Evolutionary conservation across 2,113 vertebrate species (phyloP), one percentile per base, ranked within the genome.

Genomic region (Calyptomena viridis): DNA sequence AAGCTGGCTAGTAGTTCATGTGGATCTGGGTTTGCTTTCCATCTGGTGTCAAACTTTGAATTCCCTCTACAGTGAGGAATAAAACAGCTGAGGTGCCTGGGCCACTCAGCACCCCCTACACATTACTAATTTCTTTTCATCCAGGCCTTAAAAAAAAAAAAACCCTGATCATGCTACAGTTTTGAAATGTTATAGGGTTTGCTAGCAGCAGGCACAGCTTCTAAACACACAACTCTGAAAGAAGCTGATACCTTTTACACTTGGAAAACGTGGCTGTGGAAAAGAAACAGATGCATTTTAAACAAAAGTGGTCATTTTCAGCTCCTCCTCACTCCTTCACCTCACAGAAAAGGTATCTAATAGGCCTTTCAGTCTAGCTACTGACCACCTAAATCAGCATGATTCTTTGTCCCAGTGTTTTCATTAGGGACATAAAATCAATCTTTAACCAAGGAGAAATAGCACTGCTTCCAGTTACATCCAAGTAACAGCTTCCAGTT

Each of bases 51-150:
- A 7, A 73, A 66, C 91, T 86, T 33, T 7, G 14, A 97, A 95
- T 95, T 97, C 94, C 94, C 96, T 91, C 81, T 63, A 8, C 82
- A 60, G 67, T 71, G 39, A 85, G 60, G 94, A 94, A 90, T 93
- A 91, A 95, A 96, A 75, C 91, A 96, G 94, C 96, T 96, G 95
- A 97, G 88, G 46, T 87, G 84, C 78, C 78, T 87, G 67, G 74
- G 74, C 94, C 85, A 77, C 79, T 96, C 94, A 95, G 94, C 90
- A 96, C 91, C 49, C 92, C 80, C 64, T 93, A 73, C 93, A 83
- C 91, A 79, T 94, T 96, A 88, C 74, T 85, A 71, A 95, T 94
- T 93, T 95, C 78, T 93, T 96, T 95, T 92, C 80, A 76, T 94
- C 75, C 78, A 87, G 46, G 44, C 59, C 62, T 74, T 94, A 52